Percentiles rank a stretch among this genome's conserved stretches.
These are phyloP conservation scores for Sorex araneus DNA, from an alignment of 2,113 vertebrate species.

Conservation along the genomic window DNA sequence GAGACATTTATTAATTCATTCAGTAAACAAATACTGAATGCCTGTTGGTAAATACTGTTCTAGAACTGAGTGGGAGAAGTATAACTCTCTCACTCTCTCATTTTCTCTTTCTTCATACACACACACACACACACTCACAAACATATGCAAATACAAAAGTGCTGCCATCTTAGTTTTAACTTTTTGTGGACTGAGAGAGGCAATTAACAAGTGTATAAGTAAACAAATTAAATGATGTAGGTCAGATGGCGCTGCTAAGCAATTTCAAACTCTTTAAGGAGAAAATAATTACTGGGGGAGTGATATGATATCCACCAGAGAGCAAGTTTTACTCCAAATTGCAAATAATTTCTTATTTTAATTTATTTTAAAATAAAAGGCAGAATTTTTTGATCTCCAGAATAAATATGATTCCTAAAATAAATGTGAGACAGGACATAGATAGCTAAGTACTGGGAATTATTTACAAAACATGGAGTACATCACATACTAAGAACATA, in stretches of 20 bases:
- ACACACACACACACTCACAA: no score
- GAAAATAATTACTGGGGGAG: neutral
- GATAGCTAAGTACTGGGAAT: neutral
- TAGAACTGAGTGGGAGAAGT: neutral
- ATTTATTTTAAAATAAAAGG: neutral
- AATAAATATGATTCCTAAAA: neutral
- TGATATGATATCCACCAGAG: neutral
- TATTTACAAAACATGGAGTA: neutral
- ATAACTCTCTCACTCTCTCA: no score
- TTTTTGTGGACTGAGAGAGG: neutral
- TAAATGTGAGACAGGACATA: neutral
- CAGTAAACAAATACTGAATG: neutral
- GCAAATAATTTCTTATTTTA: neutral
- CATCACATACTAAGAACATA: neutral
- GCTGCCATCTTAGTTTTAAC: neutral
- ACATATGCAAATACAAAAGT: neutral
- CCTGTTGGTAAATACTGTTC: neutral
- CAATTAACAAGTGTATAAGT: neutral
- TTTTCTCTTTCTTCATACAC: no score
- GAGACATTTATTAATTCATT: neutral
- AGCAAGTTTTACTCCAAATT: neutral
- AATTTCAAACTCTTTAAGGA: neutral
- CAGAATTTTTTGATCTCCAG: neutral
- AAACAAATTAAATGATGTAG: neutral
- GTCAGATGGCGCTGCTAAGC: neutral